phyloP scores from a whole-genome alignment of 1,140 invertebrate genomes.

The Thrips palmi region DNA sequence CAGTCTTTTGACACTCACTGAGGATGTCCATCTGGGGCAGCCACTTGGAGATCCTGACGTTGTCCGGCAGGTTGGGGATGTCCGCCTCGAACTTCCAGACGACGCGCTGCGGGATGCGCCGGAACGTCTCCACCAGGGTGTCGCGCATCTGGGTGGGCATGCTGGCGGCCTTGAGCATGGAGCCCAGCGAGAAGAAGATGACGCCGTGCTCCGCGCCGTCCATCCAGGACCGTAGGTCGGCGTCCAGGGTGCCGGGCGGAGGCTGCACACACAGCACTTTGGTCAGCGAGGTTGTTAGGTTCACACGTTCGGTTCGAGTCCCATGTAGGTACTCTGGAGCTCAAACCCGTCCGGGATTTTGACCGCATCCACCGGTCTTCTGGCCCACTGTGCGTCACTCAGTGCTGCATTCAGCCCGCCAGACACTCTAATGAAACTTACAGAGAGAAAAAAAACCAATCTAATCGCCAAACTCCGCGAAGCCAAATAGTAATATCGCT shows the following conservation, averaged over 20 bases:
- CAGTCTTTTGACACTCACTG: too few relatives aligned
- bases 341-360: too few relatives aligned
- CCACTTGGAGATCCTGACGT: conserved; percentile 37
- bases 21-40: conserved; percentile 38
- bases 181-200: conserved; percentile 20
- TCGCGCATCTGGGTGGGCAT: conserved; percentile 14
- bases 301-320: conserved; percentile 15
- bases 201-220: conserved; percentile 17
- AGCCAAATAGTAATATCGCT: too few relatives aligned
- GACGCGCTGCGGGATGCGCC: conserved; percentile 25
- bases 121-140: conserved; percentile 17
- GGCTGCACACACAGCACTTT: not conserved
- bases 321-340: conserved; percentile 14
- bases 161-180: conserved; percentile 12
- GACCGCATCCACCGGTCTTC: too few relatives aligned
- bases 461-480: too few relatives aligned
- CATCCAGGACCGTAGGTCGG: conserved; percentile 1
- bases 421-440: too few relatives aligned
- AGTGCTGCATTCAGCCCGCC: too few relatives aligned
- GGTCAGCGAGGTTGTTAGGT: not conserved
- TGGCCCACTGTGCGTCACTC: too few relatives aligned
- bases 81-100: conserved; percentile 35
- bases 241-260: too few relatives aligned
- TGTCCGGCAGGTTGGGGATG: conserved; percentile 27
- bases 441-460: too few relatives aligned